Evolutionary conservation across 1,140 invertebrate species (phyloP).

Genomic region (Himalopsyche phryganea): DNA sequence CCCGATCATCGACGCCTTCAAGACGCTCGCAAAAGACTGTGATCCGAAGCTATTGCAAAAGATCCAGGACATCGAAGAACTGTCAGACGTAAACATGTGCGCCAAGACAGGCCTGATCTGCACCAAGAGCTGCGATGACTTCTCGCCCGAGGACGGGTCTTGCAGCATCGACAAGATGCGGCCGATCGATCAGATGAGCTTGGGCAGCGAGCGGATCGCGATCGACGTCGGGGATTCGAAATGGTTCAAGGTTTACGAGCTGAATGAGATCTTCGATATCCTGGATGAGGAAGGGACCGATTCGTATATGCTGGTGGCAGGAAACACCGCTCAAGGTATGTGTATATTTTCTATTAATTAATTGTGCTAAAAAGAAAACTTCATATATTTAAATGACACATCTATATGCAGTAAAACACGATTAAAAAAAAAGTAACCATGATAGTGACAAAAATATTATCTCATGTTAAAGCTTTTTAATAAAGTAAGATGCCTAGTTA

Average conservation of each 20-base stretch:
- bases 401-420: too few relatives aligned
- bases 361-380: not conserved
- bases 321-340: constrained; percentile 67
- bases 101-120: constrained; percentile 20
- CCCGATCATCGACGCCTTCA: constrained; percentile 80
- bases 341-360: not conserved
- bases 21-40: constrained; percentile 66
- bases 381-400: too few relatives aligned
- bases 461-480: too few relatives aligned
- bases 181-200: constrained; percentile 5
- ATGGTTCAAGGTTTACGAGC: constrained; percentile 54
- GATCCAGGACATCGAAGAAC: constrained; percentile 61
- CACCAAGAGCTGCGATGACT: constrained; percentile 24
- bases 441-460: too few relatives aligned
- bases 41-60: constrained; percentile 46
- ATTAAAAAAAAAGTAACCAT: too few relatives aligned
- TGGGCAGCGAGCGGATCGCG: not conserved
- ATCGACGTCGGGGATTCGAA: constrained; percentile 30
- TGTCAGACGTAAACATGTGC: constrained; percentile 33
- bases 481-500: too few relatives aligned
- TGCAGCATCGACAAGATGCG: constrained; percentile 20
- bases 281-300: constrained; percentile 48
- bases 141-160: constrained; percentile 8
- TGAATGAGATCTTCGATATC: constrained; percentile 45
- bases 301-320: constrained; percentile 60